Base-by-base conservation (phyloP, 2,888 invertebrate species). In the Zeuzera pyrina region DNA sequence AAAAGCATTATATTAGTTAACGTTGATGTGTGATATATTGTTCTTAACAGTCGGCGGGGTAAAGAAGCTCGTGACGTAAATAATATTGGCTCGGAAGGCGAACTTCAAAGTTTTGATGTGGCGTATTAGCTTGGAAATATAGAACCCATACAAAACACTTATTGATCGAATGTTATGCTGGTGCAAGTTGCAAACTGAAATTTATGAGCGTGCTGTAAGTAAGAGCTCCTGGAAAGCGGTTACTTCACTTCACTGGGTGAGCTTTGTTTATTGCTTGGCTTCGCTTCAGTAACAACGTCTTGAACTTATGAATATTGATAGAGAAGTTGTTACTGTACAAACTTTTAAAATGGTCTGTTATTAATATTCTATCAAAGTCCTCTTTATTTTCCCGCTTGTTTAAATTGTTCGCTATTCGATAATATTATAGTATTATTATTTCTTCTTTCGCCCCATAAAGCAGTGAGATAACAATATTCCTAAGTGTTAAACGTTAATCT, bases 111-210 rank as follows among this genome's bases (percentile, higher is more conserved):
- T 78, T 76, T 67, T 62, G 70, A 70, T 70, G 63, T 71, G 67
- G 70, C 63, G 58, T 78, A 79, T 83, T 77, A 79, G 64, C 69
- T 78, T 73, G 77, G 77, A 79, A 78, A 78, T 78, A 79, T 71
- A 69, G 78, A 81, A 73, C 57, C 81, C 77, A 64, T 81, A 79
- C 76, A 81, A 81, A 79, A 76, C 60, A 65, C 69, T 68, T 78
- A 81, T 79, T 79, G 79, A 81, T 81, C 79, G 73, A 77, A 74
- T 69, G 72, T 70, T 74, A 61, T 66, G n/a, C n/a, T n/a, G 61
- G 49, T 72, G 73, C 77, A 74, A 81, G 62, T 81, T 79, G 68
- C 70, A 77, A 81, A 78, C 76, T 74, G 67, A 72, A 79, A 81
- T 81, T 81, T 79, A 81, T 73, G 81, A 69, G 67, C 59, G 52